A percentile compares a stretch with the other conserved stretches of the same genome.
phyloP scores from a whole-genome alignment of 2,888 invertebrate species.

The Harpalus rubripes region DNA sequence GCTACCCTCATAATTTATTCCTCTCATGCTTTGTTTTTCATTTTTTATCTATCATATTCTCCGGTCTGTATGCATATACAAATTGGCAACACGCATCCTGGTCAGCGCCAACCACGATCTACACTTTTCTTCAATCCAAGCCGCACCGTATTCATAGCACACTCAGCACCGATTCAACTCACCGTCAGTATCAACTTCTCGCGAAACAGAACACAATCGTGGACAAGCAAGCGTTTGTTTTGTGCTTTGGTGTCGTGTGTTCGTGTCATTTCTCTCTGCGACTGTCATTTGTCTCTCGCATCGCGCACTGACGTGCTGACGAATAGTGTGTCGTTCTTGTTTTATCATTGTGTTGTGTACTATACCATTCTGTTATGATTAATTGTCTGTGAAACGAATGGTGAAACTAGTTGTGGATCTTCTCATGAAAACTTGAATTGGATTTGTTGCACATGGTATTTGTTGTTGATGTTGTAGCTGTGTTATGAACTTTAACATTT shows the following conservation, averaged over 20 bases:
- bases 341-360: constrained; percentile 21
- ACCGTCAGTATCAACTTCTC: constrained; percentile 26
- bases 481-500: not conserved
- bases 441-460: constrained; percentile 50
- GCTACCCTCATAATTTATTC: not conserved
- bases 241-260: not conserved
- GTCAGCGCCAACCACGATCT: not conserved
- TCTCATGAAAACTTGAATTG: constrained; percentile 45
- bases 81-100: constrained; percentile 22
- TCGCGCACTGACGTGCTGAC: constrained; percentile 30
- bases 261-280: constrained; percentile 43
- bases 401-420: constrained; percentile 29
- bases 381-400: constrained; percentile 45
- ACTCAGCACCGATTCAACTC: constrained; percentile 22
- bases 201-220: constrained; percentile 41
- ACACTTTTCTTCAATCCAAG: constrained; percentile 18
- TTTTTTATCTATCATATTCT: not conserved
- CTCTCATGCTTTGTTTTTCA: not conserved
- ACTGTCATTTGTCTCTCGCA: constrained; percentile 43
- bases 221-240: constrained; percentile 37
- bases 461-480: not conserved
- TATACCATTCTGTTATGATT: constrained; percentile 40
- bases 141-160: constrained; percentile 48
- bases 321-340: constrained; percentile 40
- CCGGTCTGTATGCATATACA: not conserved